phyloP scores from a whole-genome alignment of 2,113 vertebrate species.

The Verasper variegatus region DNA sequence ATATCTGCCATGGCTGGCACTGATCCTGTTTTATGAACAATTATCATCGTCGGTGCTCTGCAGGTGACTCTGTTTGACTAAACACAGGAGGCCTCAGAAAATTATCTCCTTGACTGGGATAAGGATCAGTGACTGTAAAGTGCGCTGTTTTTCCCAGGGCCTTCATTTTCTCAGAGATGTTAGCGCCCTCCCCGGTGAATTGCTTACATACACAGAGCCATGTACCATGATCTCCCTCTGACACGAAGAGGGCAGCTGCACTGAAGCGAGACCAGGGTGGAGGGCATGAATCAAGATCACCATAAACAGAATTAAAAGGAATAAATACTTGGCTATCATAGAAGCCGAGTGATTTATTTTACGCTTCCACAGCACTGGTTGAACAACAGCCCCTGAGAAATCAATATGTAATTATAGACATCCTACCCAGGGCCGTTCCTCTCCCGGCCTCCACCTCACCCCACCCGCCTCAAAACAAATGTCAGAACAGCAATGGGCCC shows the following conservation, averaged over 20 bases:
- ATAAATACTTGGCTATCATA: slow-evolving; percentile 83
- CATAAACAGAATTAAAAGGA: slow-evolving; percentile 82
- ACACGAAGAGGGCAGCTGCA: slow-evolving; percentile 55
- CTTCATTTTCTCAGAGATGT: slow-evolving; percentile 28
- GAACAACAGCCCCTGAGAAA: slow-evolving; percentile 78
- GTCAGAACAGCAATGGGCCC: slow-evolving; percentile 70
- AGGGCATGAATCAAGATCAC: slow-evolving; percentile 80
- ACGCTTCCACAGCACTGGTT: slow-evolving; percentile 70
- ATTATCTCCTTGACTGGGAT: slow-evolving; percentile 35
- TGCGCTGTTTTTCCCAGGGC: slow-evolving; percentile 28
- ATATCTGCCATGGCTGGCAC: not conserved
- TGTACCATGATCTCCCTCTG: slow-evolving; percentile 37
- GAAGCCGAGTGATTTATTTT: slow-evolving; percentile 80
- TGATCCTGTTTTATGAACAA: not conserved
- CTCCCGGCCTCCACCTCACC: slow-evolving; percentile 66
- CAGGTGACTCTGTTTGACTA: slow-evolving; percentile 14
- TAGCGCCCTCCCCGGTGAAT: slow-evolving; percentile 21
- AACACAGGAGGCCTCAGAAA: slow-evolving; percentile 13
- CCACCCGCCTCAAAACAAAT: slow-evolving; percentile 77
- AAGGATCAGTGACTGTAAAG: slow-evolving; percentile 48
- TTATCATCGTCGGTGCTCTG: not conserved
- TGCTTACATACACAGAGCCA: slow-evolving; percentile 4
- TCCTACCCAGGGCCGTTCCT: slow-evolving; percentile 78
- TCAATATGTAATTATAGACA: slow-evolving; percentile 87
- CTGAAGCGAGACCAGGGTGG: slow-evolving; percentile 49